A percentile compares a stretch with the other conserved stretches of the same genome.
Evolutionary conservation across 2,888 invertebrate genomes (phyloP).

Genomic region (Cinara cedri): DNA sequence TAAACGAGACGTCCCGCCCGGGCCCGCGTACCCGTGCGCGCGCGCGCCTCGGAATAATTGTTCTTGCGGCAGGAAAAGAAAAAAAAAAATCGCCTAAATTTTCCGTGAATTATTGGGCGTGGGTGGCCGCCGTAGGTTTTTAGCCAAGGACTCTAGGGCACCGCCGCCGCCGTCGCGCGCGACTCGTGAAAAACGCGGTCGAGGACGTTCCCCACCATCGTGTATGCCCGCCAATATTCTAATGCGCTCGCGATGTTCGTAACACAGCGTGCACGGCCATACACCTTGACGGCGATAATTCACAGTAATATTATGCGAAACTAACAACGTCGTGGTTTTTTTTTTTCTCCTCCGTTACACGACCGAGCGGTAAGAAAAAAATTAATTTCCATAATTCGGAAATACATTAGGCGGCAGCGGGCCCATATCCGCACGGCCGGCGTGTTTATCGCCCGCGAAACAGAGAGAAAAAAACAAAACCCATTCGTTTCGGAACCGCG

Average conservation of each 20-base stretch:
- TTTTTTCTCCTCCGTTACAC: too few relatives aligned
- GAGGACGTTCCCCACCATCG: constrained; percentile 34
- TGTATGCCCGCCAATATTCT: background rate
- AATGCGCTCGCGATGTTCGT: background rate
- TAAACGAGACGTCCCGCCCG: too few relatives aligned
- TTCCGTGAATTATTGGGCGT: constrained; percentile 32
- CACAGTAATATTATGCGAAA: background rate
- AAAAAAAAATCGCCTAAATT: constrained; percentile 2
- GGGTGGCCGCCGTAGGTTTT: background rate
- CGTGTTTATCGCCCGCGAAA: too few relatives aligned
- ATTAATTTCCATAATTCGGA: too few relatives aligned
- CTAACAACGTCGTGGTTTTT: background rate
- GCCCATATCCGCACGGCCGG: too few relatives aligned
- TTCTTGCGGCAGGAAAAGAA: background rate
- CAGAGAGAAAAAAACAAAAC: too few relatives aligned
- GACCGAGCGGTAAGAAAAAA: too few relatives aligned
- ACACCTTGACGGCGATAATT: background rate
- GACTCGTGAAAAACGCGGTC: constrained; percentile 51
- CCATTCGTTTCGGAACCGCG: too few relatives aligned
- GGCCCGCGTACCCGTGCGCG: background rate
- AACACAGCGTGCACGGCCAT: background rate
- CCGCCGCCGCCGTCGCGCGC: background rate
- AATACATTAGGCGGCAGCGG: too few relatives aligned
- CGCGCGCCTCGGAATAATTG: too few relatives aligned
- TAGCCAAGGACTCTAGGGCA: constrained; percentile 40